Evolutionary conservation across 2,888 invertebrate species (phyloP).

Genomic region (Philopedon plagiatum): DNA sequence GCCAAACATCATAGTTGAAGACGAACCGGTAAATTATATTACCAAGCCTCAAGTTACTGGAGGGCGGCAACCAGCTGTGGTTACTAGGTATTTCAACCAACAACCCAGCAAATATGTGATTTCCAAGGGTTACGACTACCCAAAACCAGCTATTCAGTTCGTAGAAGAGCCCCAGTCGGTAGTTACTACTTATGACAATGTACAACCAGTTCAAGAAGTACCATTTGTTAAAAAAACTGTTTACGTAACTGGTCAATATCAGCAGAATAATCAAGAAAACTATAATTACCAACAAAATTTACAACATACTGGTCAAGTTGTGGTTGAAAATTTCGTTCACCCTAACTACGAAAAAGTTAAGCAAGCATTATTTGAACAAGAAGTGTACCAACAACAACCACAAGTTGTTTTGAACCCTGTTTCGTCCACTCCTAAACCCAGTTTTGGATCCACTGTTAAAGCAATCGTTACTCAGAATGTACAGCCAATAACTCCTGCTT

Average conservation of each 20-base stretch:
- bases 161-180: constrained; percentile 62
- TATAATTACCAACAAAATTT: constrained; percentile 38
- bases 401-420: constrained; percentile 39
- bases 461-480: constrained; percentile 59
- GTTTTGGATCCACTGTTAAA: constrained; percentile 66
- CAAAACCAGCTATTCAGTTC: constrained; percentile 61
- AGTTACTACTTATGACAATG: constrained; percentile 52
- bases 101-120: constrained; percentile 18
- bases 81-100: constrained; percentile 41
- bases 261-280: constrained; percentile 37
- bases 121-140: constrained; percentile 56
- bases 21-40: constrained; percentile 20
- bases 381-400: constrained; percentile 26
- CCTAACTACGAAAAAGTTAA: constrained; percentile 38
- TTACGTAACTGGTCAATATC: constrained; percentile 60
- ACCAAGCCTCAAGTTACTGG: constrained; percentile 7
- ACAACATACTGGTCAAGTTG: constrained; percentile 19
- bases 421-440: constrained; percentile 61
- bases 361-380: constrained; percentile 22
- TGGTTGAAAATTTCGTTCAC: constrained; percentile 35
- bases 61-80: constrained; percentile 47
- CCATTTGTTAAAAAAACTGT: constrained; percentile 63
- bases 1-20: constrained; percentile 31
- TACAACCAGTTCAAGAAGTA: constrained; percentile 60
- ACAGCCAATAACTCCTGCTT: constrained; percentile 53